Evolutionary conservation across 2,113 vertebrate species (phyloP), one percentile per base, ranked within the genome.

Genomic region (Colius striatus): DNA sequence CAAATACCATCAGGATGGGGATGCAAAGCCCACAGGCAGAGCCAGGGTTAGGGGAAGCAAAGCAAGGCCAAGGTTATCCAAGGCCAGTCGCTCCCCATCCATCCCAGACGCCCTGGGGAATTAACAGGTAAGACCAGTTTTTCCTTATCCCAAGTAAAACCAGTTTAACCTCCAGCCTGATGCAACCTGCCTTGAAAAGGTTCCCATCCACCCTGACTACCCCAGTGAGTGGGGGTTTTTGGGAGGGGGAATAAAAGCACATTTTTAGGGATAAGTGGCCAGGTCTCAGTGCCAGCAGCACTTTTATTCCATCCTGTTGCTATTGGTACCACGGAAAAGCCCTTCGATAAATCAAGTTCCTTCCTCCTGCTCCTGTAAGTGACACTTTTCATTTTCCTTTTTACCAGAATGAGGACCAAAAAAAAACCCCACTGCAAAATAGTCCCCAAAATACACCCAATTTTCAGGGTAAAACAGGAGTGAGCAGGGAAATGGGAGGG

Each of bases 91-190:
- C 45, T 89, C 68, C 68, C 81, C 45, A 58, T 70, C 81, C 45
- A 58, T 23, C 75, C 68, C 81, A 70, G 68, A 2, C 57, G 2
- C 60, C 53, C 54, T 30, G 74, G 79, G 80, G 91, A 81, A 50
- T 65, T 1, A 70, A 80, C 85, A 5, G 67, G 96, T 22, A 81
- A 51, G 51, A 93, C 95, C 92, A 80, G 96, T 95, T 94, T 55
- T 73, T 6, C 65, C 84, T 17, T 34, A 80, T 75, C 50, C 50
- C 92, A 55, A 83, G 95, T 95, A 89, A 96, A 97, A 97, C 95
- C 96, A 92, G 97, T 97, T 96, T 91, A 51, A 86, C 57, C n/a
- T 45, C 10, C 18, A 0, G 66, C 72, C 77, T 87, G 82, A 67
- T 2, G 23, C 71, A 72, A 90, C 87, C 54, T 25, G 71, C 34